Evolutionary conservation across 1,140 invertebrate species (phyloP).

Genomic region (Stegodyphus dumicola): DNA sequence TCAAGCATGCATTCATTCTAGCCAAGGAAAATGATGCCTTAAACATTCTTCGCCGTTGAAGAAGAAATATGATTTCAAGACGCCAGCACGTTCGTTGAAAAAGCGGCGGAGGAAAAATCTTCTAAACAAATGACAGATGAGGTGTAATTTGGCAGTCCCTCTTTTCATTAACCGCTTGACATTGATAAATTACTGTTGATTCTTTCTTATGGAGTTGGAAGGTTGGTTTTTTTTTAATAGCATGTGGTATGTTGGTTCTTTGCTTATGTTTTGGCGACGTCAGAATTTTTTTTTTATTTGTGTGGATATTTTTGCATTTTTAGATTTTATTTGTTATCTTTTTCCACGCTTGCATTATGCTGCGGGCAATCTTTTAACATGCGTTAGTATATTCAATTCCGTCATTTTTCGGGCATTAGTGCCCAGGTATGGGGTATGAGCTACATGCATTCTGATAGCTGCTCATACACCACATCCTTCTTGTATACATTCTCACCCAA

Average conservation of each 20-base stretch:
- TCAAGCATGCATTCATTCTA: too few species aligned
- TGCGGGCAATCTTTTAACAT: too few species aligned
- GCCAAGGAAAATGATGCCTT: too few species aligned
- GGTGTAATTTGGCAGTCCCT: conserved; percentile 56
- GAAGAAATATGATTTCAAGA: conserved; percentile 44
- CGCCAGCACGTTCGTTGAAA: conserved; percentile 31
- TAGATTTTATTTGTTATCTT: too few species aligned
- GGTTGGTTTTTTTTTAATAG: neutral
- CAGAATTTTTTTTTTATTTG: conserved; percentile 35
- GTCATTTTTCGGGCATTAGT: too few species aligned
- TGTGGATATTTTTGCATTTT: too few species aligned
- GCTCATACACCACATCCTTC: too few species aligned
- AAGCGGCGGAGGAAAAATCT: conserved; percentile 52
- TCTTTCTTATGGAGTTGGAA: conserved; percentile 53
- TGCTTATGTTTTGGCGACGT: conserved; percentile 18
- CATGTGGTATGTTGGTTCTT: neutral
- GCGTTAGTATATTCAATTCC: too few species aligned
- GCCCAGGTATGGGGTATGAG: too few species aligned
- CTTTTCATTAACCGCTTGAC: conserved; percentile 58
- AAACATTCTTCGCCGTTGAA: neutral
- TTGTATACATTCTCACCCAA: too few species aligned
- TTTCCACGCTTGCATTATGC: too few species aligned
- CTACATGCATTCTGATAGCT: too few species aligned
- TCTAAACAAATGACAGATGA: conserved; percentile 60
- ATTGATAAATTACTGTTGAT: conserved; percentile 60